Conservation (phyloP, 2,888 invertebrate species). For the Philaethria dido region DNA sequence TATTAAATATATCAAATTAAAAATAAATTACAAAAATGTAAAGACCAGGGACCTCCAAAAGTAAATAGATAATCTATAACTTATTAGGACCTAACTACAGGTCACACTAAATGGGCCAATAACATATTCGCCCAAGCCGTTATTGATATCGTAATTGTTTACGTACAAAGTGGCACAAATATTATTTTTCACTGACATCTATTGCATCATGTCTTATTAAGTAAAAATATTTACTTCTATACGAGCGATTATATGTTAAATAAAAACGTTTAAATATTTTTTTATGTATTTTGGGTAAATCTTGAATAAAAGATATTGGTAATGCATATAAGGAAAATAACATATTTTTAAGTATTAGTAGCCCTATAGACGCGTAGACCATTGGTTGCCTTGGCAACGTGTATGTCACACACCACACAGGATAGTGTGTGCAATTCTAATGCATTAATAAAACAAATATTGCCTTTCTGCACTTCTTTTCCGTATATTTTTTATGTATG, state of each 20-base stretch:
- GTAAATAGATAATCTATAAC: neutral
- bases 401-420: no score
- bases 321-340: no score
- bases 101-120: conserved; percentile 62
- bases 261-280: neutral
- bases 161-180: conserved; percentile 28
- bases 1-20: no score
- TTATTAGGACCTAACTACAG: conserved; percentile 50
- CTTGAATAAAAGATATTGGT: no score
- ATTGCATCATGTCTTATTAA: conserved; percentile 32
- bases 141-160: conserved; percentile 28
- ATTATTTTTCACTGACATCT: conserved; percentile 27
- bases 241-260: neutral
- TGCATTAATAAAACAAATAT: no score
- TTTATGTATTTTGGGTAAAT: neutral
- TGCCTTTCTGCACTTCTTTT: no score
- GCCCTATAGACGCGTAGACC: no score
- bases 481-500: no score
- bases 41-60: conserved; percentile 6
- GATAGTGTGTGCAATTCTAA: no score
- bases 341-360: no score
- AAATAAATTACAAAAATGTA: no score
- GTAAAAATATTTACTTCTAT: conserved; percentile 5
- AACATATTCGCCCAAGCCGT: conserved; percentile 44
- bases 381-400: no score